Evolutionary conservation across 2,797 vertebrate species (phyloP), one percentile per base, ranked within the genome.

Genomic region (Sebastes hubbsi): DNA sequence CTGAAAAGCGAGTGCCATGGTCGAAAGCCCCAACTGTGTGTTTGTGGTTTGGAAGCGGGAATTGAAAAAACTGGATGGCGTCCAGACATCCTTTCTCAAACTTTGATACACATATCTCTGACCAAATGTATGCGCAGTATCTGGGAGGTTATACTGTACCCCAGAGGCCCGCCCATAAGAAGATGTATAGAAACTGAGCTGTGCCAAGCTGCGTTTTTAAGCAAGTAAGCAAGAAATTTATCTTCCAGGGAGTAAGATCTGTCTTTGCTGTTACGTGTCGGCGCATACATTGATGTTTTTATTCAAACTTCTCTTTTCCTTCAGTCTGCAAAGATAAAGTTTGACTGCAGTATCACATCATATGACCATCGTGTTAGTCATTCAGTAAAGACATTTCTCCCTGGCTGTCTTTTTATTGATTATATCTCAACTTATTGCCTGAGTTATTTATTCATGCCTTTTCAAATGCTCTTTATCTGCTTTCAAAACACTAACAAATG

Each of bases 51-150:
- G 68, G 62, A 49, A 63, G 82, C 12, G 4, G 72, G 76, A 83
- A 78, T 49, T 30, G 80, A 77, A 54, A 29, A 74, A 64, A 18
- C 75, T 90, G 86, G 86, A 87, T 18, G 46, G 18, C 64, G 34
- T 89, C 89, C 90, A 91, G 76, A 84, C 72, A 76, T 86, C 83
- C 58, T 88, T 91, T 91, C 87, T 82, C 84, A 89, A 64, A 80
- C 73, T 89, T 75, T 81, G 70, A 88, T 72, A 69, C 61, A 72
- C 73, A 77, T 61, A 73, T 80, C 25, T 80, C 49, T 87, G 70
- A 90, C 76, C 80, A 85, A 77, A 84, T 83, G 70, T 78, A 73
- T 79, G 84, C 64, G 11, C 49, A 22, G 16, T 64, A 78, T 72
- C 54, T 38, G 56, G 65, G 29, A 62, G 74, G 72, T 49, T 56